Evolutionary conservation across 2,113 vertebrate genomes (phyloP).

Genomic region (Platichthys flesus): DNA sequence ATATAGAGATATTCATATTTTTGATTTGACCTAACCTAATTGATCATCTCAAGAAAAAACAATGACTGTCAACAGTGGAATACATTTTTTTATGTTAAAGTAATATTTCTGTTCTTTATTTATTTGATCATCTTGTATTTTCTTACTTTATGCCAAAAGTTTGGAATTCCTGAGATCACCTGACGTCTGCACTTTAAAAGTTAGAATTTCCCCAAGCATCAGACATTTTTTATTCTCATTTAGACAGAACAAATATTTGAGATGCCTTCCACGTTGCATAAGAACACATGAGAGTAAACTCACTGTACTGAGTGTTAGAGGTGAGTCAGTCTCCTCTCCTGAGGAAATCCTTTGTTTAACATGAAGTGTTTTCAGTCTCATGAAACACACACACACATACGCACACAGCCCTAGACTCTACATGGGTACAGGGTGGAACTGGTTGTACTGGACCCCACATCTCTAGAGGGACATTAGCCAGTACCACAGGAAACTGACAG

Average conservation of each 20-base stretch:
- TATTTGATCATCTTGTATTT: background rate
- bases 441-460: constrained; percentile 6
- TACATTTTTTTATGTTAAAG: too few relatives aligned
- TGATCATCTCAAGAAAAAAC: too few relatives aligned
- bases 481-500: constrained; percentile 46
- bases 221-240: background rate
- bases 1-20: too few relatives aligned
- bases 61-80: too few relatives aligned
- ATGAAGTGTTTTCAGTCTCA: constrained; percentile 51
- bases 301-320: constrained; percentile 40
- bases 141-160: background rate
- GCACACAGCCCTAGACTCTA: too few relatives aligned
- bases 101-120: too few relatives aligned
- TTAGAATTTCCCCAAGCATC: too few relatives aligned
- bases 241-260: background rate
- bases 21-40: too few relatives aligned
- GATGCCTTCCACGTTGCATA: constrained; percentile 3
- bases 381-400: background rate
- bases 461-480: constrained; percentile 32
- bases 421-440: too few relatives aligned
- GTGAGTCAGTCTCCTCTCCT: constrained; percentile 54
- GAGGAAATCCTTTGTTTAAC: constrained; percentile 79
- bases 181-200: background rate
- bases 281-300: background rate
- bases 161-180: too few relatives aligned